Conservation (phyloP, 2,113 vertebrate genomes). For the Heterochromis multidens region DNA sequence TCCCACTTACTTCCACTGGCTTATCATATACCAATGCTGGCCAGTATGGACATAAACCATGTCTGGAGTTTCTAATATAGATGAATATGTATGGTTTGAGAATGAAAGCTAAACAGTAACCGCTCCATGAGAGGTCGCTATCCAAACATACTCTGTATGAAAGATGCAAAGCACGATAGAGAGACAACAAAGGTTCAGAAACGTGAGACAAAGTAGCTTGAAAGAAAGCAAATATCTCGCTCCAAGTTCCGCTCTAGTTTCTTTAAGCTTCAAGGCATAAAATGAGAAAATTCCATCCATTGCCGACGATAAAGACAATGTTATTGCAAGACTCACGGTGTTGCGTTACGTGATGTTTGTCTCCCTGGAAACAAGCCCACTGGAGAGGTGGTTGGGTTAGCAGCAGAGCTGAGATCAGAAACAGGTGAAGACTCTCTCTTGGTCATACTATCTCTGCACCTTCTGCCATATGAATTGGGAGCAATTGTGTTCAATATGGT, state of each 20-base stretch:
- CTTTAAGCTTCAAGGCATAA: constrained; percentile 6
- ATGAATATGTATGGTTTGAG: background rate
- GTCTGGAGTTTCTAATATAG: background rate
- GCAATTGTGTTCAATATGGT: background rate
- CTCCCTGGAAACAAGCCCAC: constrained; percentile 53
- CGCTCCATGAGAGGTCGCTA: background rate
- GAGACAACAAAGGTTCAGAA: background rate
- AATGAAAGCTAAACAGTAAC: background rate
- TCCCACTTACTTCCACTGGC: background rate
- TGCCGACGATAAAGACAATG: constrained; percentile 53
- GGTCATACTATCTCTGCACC: background rate
- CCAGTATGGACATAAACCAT: background rate
- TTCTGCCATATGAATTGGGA: background rate
- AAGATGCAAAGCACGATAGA: constrained; percentile 12
- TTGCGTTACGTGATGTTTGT: constrained; percentile 47
- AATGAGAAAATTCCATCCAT: constrained; percentile 51
- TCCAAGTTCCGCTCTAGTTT: constrained; percentile 20
- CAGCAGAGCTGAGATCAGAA: constrained; percentile 53
- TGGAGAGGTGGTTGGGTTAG: constrained; percentile 12
- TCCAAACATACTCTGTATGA: background rate
- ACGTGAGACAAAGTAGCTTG: background rate
- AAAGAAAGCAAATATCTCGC: constrained; percentile 11
- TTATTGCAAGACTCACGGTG: constrained; percentile 46
- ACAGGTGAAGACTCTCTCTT: constrained; percentile 49
- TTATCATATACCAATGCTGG: background rate